Base-by-base conservation (phyloP, 2,113 vertebrate genomes). In the Corythornis vintsioides region DNA sequence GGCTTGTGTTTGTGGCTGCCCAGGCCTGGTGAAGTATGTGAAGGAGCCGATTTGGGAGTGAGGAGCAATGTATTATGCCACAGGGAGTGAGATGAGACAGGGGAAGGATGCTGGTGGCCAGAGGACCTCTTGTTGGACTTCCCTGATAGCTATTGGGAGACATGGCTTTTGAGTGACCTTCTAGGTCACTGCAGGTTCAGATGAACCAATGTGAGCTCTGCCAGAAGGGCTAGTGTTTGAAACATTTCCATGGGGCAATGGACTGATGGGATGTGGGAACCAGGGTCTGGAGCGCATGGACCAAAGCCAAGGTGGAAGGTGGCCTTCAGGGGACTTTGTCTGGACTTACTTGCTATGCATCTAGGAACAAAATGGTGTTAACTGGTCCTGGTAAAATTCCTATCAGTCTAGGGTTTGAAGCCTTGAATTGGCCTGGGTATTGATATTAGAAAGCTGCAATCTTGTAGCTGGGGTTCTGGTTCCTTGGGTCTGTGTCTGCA, bases 51-150 rank as follows among this genome's bases (percentile, higher is more conserved):
- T 66, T 91, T 1, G 17, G 42, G 38, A 63, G 33, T 0, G 1
- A 50, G 38, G 45, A 75, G 15, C 10, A 2, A 16, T 38, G 26
- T 1, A 0, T 80, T 80, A 3, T 2, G 12, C 10, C 8, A 20
- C 38, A 20, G 22, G 67, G n/a, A 25, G 11, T 13, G 47, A 50
- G n/a, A 47, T 79, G n/a, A 63, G 53, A 20, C 20, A 64, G 47
- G 31, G 33, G 80, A 84, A 38, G 38, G 45, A 55, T 28, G 33
- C 3, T 25, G 18, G 26, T 67, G 45, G 57, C 26, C 18, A 24
- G 31, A 69, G 22, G 45, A 42, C 50, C 42, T 79, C 45, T 63
- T 0, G 0, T 6, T 71, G 38, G 29, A 31, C 50, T 79, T 76
- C 10, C 26, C 15, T 83, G 48, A 22, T 64, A 33, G 26, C 42